Base-by-base conservation (phyloP, 2,797 vertebrate genomes). In the Mormyrops attenuatus region DNA sequence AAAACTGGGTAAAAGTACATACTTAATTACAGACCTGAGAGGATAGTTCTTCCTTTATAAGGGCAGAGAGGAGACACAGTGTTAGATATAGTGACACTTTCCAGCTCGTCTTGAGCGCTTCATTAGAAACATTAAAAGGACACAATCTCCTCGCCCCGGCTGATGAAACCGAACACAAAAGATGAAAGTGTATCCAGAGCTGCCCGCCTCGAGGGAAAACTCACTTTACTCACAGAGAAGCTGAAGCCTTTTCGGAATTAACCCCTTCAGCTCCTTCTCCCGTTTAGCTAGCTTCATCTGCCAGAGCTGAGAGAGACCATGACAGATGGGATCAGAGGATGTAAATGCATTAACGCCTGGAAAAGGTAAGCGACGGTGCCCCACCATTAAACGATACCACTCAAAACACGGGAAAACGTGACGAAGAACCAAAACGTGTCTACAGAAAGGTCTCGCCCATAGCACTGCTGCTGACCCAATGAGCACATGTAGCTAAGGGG, bases 71-170 rank as follows among this genome's bases (percentile, higher is more conserved):
- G 80, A 22, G 41, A 84, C 26, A 20, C 22, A n/a, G 22, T n/a
- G 9, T 88, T 73, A 53, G 44, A 88, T 50, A 20, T 0, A 50
- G 9, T 69, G 52, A 87, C 13, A 30, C 85, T 86, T 86, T 26
- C 87, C 87, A 69, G 38, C 6, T 49, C 22, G 30, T 73, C 88
- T 3, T 9, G 53, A 60, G 86, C 8, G 38, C 34, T 38, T 88
- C 86, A 60, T 88, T 88, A 88, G 57, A 47, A 88, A 53, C 41
- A 88, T 88, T 69, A 80, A 89, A 80, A 55, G 66, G 63, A 53
- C 30, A 89, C 50, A 53, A 53, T 80, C 49, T 26, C 30, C 66
- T 53, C 55, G 13, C 82, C 38, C 47, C 20, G 38, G 22, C 55
- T 86, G 55, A 82, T 82, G 53, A 89, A 85, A 60, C 44, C 22